A percentile compares a stretch with the other conserved stretches of the same genome.
These are phyloP conservation scores for Thunnus maccoyii DNA, from an alignment of 2,113 vertebrate species.

Conservation along the genomic window DNA sequence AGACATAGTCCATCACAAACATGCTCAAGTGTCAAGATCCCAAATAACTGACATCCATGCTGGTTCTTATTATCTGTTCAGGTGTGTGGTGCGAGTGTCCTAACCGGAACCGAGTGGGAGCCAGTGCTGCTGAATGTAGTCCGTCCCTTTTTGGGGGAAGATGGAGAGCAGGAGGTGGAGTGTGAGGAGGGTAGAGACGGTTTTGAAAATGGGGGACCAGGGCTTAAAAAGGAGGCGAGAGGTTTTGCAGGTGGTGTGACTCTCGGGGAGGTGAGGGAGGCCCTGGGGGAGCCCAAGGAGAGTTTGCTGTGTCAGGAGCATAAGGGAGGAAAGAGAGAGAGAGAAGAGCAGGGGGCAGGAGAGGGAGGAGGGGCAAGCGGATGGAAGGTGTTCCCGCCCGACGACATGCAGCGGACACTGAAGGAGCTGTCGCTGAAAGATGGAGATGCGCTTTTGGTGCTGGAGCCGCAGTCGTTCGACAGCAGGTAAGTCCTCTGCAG, in stretches of 20 bases:
- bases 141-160: conserved; percentile 72
- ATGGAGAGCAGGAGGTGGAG: conserved; percentile 43
- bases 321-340: conserved; percentile 39
- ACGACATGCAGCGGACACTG: conserved; percentile 88
- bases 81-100: conserved; percentile 88
- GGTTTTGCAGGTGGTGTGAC: conserved; percentile 79
- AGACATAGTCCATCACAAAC: not conserved
- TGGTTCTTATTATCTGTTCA: conserved; percentile 63
- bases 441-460: conserved; percentile 88
- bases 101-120: conserved; percentile 87
- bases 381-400: conserved; percentile 87
- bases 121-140: conserved; percentile 91
- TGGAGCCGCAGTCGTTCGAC: conserved; percentile 84
- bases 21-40: not conserved
- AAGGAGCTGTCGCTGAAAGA: conserved; percentile 88
- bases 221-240: conserved; percentile 69
- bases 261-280: conserved; percentile 74
- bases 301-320: conserved; percentile 84
- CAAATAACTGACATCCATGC: not conserved
- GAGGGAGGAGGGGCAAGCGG: conserved; percentile 81
- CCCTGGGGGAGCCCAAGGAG: conserved; percentile 79
- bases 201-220: conserved; percentile 68
- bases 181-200: not conserved
- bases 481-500: conserved; percentile 83
- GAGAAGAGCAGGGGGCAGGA: conserved; percentile 48